Evolutionary conservation across 2,888 invertebrate genomes (phyloP), one percentile per base, ranked within the genome.

Genomic region (Cheilosia impressa): DNA sequence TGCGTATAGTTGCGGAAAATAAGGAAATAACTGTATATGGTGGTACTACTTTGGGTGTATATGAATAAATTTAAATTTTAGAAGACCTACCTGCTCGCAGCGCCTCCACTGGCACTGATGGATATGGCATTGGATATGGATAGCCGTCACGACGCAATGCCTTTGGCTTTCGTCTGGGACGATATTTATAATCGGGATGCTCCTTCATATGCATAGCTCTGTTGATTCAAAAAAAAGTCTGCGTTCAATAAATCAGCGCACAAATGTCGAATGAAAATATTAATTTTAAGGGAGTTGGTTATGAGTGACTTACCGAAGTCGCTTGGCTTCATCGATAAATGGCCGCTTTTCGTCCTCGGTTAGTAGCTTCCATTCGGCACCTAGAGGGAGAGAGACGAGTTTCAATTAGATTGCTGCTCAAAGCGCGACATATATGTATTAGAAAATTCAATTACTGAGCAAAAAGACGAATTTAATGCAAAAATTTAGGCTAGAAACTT

Each of bases 271-370:
- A 19, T 58, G 22, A n/a, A 43, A 66, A 10, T 3, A 19, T 5
- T 0, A 0, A 24, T n/a, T 7, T 62, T 7, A 50, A 6, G 13
- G 7, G n/a, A 9, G 3, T 13, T 75, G 9, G 13, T n/a, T 38
- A 53, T 6, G 13, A 38, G n/a, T 17, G 13, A 43, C 88, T 89
- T 89, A 92, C 92, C 92, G 90, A 89, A 99, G 94, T 87, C 98
- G 94, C 92, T 99, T 99, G 15, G 99, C 98, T 92, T 99, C 98
- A 92, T 99, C 99, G 88, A 99, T 99, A 93, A 98, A 99, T 31
- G 98, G 98, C 90, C 98, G 94, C 93, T 99, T 99, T 91, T 98
- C 98, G 88, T 97, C 96, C 93, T 99, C 99, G 2, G 96, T 95
- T 55, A 99, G 93, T 68, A 97, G 94, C 92, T 99, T 99, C 99